Evolutionary conservation across 2,888 invertebrate species (phyloP), one percentile per base, ranked within the genome.

Genomic region (Aleiodes alternator): DNA sequence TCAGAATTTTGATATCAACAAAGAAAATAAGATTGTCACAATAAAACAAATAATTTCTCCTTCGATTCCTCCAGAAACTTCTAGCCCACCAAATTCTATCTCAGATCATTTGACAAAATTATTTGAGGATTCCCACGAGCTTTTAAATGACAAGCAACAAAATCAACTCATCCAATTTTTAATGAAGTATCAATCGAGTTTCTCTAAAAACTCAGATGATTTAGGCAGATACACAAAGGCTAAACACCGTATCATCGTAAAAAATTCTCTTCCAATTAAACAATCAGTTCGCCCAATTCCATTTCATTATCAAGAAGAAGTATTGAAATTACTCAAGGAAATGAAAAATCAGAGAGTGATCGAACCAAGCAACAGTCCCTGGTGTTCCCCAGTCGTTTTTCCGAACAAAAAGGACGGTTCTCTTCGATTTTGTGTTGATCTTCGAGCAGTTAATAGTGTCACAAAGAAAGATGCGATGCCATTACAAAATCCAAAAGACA

Each of bases 331-430:
- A 14, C 12, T 72, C 4, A 38, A 76, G 16, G 14, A 59, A 50
- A 29, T 71, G 31, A n/a, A 71, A 16, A 16, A 71, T 7, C 72
- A 72, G 3, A 64, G 55, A 8, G 69, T 71, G n/a, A 51, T 78
- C 12, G 51, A 16, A 11, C 43, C 56, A 53, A 73, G 78, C 11
- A 59, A 73, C 31, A 78, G 76, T 14, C 59, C 76, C 0, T 76
- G 78, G 78, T 68, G 69, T n/a, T 73, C 76, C 16, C 59, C 74
- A 34, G 73, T 69, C 11, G 74, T 74, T 1, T 59, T 78, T n/a
- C 73, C 61, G 8, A 56, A 69, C n/a, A 78, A 75, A 31, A 68
- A 50, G 4, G 72, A 61, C 43, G 76, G 72, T 2, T 53, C 57
- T 11, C 43, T 70, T 8, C 53, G 74, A 50, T 74, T 77, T 64